A percentile compares a stretch with the other conserved stretches of the same genome.
Evolutionary conservation across 92 coral and sea anemone genomes (phyloP).

Genomic region (Phenganax marumi): DNA sequence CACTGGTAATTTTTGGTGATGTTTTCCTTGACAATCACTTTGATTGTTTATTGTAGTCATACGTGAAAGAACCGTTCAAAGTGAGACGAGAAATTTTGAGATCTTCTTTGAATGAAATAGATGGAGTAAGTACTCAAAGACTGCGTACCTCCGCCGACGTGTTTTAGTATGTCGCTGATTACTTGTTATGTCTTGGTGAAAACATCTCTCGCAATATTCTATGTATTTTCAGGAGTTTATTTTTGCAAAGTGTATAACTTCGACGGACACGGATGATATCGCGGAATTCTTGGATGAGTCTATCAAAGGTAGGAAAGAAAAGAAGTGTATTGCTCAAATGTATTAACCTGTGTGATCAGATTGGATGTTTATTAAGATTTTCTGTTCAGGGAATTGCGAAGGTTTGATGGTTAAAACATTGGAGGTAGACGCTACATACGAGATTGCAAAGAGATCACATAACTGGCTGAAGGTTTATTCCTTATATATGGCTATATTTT

Average conservation of each 20-base stretch:
- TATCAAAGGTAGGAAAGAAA: conserved; percentile 68
- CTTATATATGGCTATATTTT: not conserved
- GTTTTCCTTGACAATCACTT: not conserved
- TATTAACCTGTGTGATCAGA: not conserved
- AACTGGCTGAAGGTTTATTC: conserved; percentile 86
- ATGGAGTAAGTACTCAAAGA: conserved; percentile 69
- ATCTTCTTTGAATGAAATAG: conserved; percentile 77
- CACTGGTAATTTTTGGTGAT: not conserved
- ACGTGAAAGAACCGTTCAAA: conserved; percentile 86
- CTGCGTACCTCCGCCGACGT: not conserved
- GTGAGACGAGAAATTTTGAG: conserved; percentile 75
- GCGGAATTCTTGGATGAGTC: conserved; percentile 95
- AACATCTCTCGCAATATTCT: not conserved
- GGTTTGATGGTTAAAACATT: conserved; percentile 96
- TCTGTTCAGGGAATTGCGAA: conserved; percentile 82
- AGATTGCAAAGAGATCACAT: conserved; percentile 97
- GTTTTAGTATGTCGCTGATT: not conserved
- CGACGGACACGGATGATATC: conserved; percentile 92
- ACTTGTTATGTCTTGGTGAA: not conserved
- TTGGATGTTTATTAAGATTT: not conserved
- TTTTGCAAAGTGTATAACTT: conserved; percentile 90
- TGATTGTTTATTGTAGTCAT: conserved; percentile 65
- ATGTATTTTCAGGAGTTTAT: conserved; percentile 68
- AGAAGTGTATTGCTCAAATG: not conserved
- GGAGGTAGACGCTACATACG: conserved; percentile 94